Percentiles rank a stretch among this genome's conserved stretches.
These are phyloP conservation scores for Sinotaia quadrata DNA, from an alignment of 2,888 invertebrate species.

Conservation along the genomic window DNA sequence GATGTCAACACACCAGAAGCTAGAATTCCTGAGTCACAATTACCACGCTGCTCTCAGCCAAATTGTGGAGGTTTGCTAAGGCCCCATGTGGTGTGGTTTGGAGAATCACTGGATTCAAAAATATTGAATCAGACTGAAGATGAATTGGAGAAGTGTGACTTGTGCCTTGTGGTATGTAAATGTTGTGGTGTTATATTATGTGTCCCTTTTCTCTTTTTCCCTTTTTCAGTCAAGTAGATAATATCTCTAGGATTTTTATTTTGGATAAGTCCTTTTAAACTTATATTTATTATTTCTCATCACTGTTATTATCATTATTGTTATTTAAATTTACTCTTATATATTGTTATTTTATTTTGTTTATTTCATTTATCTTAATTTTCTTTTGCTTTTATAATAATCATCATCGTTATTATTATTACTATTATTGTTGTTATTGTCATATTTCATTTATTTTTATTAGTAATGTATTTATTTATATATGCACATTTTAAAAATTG, in stretches of 20 bases:
- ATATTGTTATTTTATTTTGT: no score
- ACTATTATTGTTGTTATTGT: no score
- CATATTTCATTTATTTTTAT: no score
- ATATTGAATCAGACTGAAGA: slow-evolving; percentile 78
- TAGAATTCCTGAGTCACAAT: slow-evolving; percentile 78
- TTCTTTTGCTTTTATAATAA: no score
- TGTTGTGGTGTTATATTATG: neutral
- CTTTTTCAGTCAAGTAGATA: neutral
- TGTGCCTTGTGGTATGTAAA: slow-evolving; percentile 80
- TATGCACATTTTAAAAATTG: no score
- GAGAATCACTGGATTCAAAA: slow-evolving; percentile 80
- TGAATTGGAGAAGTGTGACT: slow-evolving; percentile 81
- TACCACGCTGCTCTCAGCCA: slow-evolving; percentile 79
- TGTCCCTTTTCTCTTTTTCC: neutral
- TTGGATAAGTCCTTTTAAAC: neutral
- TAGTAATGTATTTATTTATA: no score
- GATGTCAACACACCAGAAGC: slow-evolving; percentile 76
- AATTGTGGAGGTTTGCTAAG: slow-evolving; percentile 81
- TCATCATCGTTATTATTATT: no score
- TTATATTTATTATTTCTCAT: no score
- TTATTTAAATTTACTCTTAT: no score
- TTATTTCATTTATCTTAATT: no score
- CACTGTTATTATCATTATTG: no score
- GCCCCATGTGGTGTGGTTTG: slow-evolving; percentile 92
- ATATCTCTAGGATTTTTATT: neutral